Percentiles rank a stretch among this genome's conserved stretches.
Evolutionary conservation across 2,797 vertebrate species (phyloP).

Genomic region (Vireo griseus): DNA sequence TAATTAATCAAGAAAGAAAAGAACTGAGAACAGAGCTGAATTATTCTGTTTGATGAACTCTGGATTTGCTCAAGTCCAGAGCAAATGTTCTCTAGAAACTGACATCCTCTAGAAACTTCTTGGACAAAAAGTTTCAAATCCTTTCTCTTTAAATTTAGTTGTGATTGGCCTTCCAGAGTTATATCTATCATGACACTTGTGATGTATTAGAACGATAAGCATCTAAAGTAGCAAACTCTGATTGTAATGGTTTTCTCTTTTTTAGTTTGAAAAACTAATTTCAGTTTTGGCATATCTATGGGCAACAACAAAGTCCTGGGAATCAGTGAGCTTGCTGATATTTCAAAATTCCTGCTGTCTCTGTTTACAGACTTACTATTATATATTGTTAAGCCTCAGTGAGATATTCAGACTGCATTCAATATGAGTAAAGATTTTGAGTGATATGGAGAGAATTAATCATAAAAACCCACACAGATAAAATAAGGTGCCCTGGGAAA

Average conservation of each 20-base stretch:
- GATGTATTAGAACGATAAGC: background rate
- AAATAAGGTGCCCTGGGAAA: background rate
- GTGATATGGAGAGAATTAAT: background rate
- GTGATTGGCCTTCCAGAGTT: background rate
- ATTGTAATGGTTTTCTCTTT: background rate
- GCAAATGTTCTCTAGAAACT: background rate
- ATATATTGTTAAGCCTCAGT: background rate
- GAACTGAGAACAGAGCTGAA: background rate
- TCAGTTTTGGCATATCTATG: background rate
- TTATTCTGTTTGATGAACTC: background rate
- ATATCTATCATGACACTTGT: background rate
- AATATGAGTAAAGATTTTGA: background rate
- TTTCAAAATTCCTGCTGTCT: conserved; percentile 8
- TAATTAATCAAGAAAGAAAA: background rate
- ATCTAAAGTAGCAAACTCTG: background rate
- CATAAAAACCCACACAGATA: background rate
- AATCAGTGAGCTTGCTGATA: background rate
- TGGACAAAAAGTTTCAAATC: background rate
- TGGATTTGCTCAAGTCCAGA: background rate
- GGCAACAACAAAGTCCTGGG: background rate
- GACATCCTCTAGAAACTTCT: background rate
- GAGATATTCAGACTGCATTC: background rate
- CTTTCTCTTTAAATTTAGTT: background rate
- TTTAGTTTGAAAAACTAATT: background rate
- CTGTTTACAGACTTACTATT: conserved; percentile 6